Percentiles rank a stretch among this genome's conserved stretches.
These are phyloP conservation scores for Podiceps cristatus DNA, from an alignment of 2,113 vertebrate species.

Conservation along the genomic window DNA sequence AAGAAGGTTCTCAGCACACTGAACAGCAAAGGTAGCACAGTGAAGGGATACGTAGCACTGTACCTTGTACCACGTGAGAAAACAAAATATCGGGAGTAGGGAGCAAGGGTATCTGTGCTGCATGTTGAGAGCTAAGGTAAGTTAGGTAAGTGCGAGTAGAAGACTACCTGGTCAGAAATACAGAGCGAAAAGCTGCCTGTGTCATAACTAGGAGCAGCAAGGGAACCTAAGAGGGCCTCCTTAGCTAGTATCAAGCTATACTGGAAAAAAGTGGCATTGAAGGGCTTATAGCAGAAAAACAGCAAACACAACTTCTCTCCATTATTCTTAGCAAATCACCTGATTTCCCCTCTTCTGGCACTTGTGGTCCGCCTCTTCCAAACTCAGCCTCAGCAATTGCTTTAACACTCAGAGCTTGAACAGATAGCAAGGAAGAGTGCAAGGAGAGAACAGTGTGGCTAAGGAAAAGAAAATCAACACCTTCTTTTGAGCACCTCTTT, in stretches of 20 bases:
- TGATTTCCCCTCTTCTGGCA: neutral
- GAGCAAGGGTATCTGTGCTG: neutral
- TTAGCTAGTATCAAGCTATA: neutral
- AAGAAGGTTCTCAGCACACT: neutral
- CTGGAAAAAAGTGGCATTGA: neutral
- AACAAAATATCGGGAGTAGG: neutral
- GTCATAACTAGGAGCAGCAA: neutral
- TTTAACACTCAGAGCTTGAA: neutral
- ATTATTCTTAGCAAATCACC: neutral
- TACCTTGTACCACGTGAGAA: neutral
- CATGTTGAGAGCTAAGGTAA: neutral
- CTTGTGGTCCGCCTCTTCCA: neutral
- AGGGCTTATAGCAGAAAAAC: neutral
- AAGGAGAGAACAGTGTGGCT: neutral
- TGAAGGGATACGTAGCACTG: neutral
- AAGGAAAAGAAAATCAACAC: neutral
- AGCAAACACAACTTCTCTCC: neutral
- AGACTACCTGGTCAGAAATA: neutral
- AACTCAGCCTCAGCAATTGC: neutral
- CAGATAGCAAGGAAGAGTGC: neutral
- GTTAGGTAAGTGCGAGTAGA: neutral
- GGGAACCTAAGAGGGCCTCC: neutral
- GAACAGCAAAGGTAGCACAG: rapidly evolving
- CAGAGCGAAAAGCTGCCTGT: neutral
- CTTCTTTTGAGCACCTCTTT: neutral